Base-by-base conservation (phyloP, 2,888 invertebrate species). In the Linyphia triangularis region DNA sequence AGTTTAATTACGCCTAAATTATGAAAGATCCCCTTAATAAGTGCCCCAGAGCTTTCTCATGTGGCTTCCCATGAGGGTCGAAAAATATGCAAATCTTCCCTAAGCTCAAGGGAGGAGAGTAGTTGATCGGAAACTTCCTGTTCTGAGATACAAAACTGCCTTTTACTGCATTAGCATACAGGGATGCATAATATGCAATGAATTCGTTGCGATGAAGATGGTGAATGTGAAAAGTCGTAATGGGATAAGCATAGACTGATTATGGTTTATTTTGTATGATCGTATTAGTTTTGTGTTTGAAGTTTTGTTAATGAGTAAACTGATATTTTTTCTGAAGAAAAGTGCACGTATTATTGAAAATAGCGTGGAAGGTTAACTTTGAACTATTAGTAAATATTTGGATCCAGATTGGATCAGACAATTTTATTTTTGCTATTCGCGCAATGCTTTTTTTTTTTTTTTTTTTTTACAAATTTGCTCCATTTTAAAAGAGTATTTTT, bases 1-100 rank as follows among this genome's bases (percentile, higher is more conserved):
- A 79, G 65, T 79, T 79, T 79, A 79, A 79, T 79, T 79, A 79
- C 65, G 78, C 78, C 78, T 79, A 79, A 67, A 79, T 67, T 79
- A 79, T 79, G 67, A 51, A 79, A 65, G 78, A 79, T 67, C 65
- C 51, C 78, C 43, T 65, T 79, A 79, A 79, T 79, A 79, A 79
- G 65, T 79, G 65, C 65, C 40, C n/a, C 28, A 43, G 65, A 16
- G 16, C 1, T 33, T 26, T 61, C 61, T 22, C 37, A 59, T 28
- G n/a, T 19, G 33, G 37, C 16, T 63, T 43, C 40, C 79, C 51
- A 26, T 0, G 19, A 28, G 65, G 28, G 70, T 37, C 37, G 69
- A 30, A 57, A 59, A 81, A 70, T 81, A 70, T 57, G 70, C 57
- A 70, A 70, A 81, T 70, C 30, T 22, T n/a, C n/a, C n/a, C 30